Evolutionary conservation across 2,797 vertebrate genomes (phyloP), one percentile per base, ranked within the genome.

Genomic region (Scyliorhinus canicula): DNA sequence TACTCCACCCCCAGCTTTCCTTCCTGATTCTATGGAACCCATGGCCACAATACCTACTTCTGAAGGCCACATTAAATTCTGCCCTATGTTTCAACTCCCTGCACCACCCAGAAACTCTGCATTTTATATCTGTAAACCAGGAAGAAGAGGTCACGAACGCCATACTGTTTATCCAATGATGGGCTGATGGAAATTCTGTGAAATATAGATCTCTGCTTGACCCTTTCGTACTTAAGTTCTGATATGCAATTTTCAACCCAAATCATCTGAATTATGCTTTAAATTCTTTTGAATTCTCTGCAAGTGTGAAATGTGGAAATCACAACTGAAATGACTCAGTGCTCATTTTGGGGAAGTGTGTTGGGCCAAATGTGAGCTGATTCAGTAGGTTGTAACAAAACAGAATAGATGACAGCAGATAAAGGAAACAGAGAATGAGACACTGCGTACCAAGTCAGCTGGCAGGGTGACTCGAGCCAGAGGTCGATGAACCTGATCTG

Each of bases 361-460:
- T 94, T 94, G 93, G 28, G 65, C 21, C 67, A 71, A 52, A 19
- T 19, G 28, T 74, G 67, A 74, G 52, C 71, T 74, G 93, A 94
- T 74, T 94, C 93, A 94, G 65, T 50, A n/a, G 63, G 91, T 44
- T 94, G 47, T 52, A 71, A 74, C 40, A 74, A 71, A 94, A 74
- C 67, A 94, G 67, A 94, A 94, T 74, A 47, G 74, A 52, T 71
- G 47, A 50, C 19, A 71, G 50, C 65, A 35, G 67, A 94, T 71
- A 94, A 94, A 55, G 93, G 67, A 94, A 94, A 71, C 67, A 50
- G 91, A 69, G n/a, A 93, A 74, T 74, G 47, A 94, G 69, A 94
- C 31, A n/a, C 60, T 67, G 19, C 60, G 67, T 67, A 67, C 14
- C 14, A 16, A 94, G 67, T 67, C 67, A 94, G 93, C 93, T 94